A percentile compares a stretch with the other conserved stretches of the same genome.
phyloP scores from a whole-genome alignment of 2,113 vertebrate species.

The Malurus alboscapulatus region DNA sequence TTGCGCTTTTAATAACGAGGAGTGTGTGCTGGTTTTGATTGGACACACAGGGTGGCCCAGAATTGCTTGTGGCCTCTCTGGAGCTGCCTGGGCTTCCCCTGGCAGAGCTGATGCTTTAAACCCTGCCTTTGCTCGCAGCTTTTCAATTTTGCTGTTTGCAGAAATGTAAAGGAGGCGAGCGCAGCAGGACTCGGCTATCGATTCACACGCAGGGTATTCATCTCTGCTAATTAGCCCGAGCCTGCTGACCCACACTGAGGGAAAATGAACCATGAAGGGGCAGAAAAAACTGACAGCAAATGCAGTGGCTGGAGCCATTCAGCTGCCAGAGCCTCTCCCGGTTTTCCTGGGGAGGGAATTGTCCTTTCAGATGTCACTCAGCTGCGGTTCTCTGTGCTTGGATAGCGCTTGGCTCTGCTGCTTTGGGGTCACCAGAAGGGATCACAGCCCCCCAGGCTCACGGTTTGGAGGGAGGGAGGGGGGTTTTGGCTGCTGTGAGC shows the following conservation, averaged over 20 bases:
- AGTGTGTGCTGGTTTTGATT: neutral
- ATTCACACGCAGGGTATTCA: slow-evolving; percentile 19
- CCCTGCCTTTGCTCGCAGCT: neutral
- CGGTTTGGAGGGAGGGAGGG: neutral
- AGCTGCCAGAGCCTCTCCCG: neutral
- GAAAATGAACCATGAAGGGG: slow-evolving; percentile 2
- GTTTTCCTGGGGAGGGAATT: neutral
- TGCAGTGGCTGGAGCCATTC: neutral
- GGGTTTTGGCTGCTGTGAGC: neutral
- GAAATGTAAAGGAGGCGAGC: neutral
- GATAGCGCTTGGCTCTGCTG: neutral
- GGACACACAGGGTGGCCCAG: neutral
- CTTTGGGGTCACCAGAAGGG: neutral
- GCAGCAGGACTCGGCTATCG: neutral
- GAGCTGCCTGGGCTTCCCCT: neutral
- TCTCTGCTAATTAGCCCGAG: slow-evolving; percentile 34
- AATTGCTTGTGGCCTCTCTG: neutral
- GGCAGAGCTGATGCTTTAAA: slow-evolving; percentile 28
- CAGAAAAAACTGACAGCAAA: neutral
- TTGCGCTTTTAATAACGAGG: slow-evolving; percentile 24
- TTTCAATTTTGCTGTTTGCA: slow-evolving; percentile 26
- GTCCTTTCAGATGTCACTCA: neutral
- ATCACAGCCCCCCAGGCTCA: neutral
- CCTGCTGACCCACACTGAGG: slow-evolving; percentile 13
- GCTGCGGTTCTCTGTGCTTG: neutral